Evolutionary conservation across 2,888 invertebrate genomes (phyloP).

Genomic region (Brachynemurus nebulosus): DNA sequence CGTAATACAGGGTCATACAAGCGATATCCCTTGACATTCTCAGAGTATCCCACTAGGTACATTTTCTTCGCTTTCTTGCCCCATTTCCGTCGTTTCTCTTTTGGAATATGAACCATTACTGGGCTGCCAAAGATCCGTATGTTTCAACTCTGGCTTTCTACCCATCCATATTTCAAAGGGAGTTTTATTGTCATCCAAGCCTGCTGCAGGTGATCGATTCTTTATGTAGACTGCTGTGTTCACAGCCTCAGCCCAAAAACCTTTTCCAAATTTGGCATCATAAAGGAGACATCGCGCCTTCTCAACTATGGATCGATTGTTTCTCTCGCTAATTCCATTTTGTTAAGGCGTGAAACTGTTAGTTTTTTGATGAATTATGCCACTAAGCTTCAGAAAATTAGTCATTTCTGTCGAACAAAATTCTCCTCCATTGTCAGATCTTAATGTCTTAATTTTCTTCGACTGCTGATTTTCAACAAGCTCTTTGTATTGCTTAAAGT

Average conservation of each 20-base stretch:
- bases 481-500: conserved; percentile 18
- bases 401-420: conserved; percentile 15
- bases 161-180: conserved; percentile 11
- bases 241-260: conserved; percentile 9
- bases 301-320: conserved; percentile 13
- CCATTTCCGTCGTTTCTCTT: conserved; percentile 12
- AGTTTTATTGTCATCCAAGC: conserved; percentile 12
- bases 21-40: conserved; percentile 10
- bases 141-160: conserved; percentile 20
- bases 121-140: conserved; percentile 14
- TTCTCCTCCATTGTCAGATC: conserved; percentile 20
- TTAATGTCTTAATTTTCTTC: conserved; percentile 18
- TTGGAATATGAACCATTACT: conserved; percentile 12
- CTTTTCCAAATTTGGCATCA: conserved; percentile 6
- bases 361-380: conserved; percentile 12
- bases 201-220: conserved; percentile 17
- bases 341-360: conserved; percentile 12
- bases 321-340: conserved; percentile 14
- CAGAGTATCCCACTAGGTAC: conserved; percentile 9
- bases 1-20: conserved; percentile 7
- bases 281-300: conserved; percentile 13
- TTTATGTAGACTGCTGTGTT: conserved; percentile 17
- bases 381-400: conserved; percentile 13
- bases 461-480: conserved; percentile 18
- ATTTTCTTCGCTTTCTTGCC: conserved; percentile 11